Evolutionary conservation across 1,140 invertebrate genomes (phyloP).

Genomic region (Agraylea sexmaculata): DNA sequence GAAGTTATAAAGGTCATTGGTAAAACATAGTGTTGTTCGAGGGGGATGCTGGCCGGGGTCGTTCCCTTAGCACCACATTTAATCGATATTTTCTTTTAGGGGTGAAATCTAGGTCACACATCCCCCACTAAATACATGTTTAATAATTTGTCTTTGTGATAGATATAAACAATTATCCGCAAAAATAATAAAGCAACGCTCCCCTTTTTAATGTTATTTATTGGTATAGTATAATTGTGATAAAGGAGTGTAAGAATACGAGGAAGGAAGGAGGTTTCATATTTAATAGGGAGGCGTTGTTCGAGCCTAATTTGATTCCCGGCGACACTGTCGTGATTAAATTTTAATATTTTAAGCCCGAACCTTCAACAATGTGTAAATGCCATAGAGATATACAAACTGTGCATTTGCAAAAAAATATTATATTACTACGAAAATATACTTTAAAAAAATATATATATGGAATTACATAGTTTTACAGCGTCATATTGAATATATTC

Average conservation of each 20-base stretch:
- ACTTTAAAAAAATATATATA: not conserved
- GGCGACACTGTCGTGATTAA: conserved; percentile 22
- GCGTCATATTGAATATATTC: not conserved
- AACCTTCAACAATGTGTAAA: conserved; percentile 3
- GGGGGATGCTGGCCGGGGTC: conserved; percentile 16
- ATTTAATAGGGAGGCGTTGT: conserved; percentile 13
- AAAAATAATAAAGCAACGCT: not conserved
- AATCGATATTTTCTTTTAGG: conserved; percentile 16
- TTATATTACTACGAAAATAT: not conserved
- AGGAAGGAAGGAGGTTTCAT: conserved; percentile 11
- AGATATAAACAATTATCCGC: not conserved
- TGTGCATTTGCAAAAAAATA: not conserved
- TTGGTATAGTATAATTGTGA: not conserved
- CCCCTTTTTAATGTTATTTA: not conserved
- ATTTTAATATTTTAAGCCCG: conserved; percentile 23
- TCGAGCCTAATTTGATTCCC: conserved; percentile 21
- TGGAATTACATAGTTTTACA: not conserved
- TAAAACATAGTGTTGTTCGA: too few relatives aligned
- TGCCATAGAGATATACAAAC: too few relatives aligned
- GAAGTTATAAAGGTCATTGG: conserved; percentile 13
- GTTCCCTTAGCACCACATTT: too few relatives aligned
- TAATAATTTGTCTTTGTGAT: not conserved
- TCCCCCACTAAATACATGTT: conserved; percentile 5
- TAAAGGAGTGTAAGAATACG: conserved; percentile 1
- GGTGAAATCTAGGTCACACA: conserved; percentile 17